These are phyloP conservation scores for Epinotia brunnichana DNA, from an alignment of 2,888 invertebrate genomes.

Conservation along the genomic window DNA sequence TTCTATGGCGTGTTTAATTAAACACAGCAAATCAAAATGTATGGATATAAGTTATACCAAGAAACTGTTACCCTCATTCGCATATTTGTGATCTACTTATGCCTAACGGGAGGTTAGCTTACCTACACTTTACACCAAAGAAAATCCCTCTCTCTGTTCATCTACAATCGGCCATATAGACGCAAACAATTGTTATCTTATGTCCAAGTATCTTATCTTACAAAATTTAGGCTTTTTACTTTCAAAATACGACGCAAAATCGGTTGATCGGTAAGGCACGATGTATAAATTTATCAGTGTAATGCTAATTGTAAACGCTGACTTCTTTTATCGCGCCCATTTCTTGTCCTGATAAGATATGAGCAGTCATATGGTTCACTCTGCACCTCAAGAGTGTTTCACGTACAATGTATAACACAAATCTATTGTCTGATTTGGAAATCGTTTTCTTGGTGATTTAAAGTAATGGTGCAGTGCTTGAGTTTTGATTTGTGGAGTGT, in stretches of 20 bases:
- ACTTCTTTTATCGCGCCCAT: slow-evolving; percentile 73
- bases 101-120: slow-evolving; percentile 7
- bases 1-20: no score
- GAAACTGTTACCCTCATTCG: no score
- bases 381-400: slow-evolving; percentile 59
- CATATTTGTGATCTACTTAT: neutral
- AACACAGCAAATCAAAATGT: no score
- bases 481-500: slow-evolving; percentile 50
- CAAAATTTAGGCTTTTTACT: slow-evolving; percentile 47
- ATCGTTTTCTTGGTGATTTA: slow-evolving; percentile 53
- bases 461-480: slow-evolving; percentile 69
- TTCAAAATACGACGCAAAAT: slow-evolving; percentile 50
- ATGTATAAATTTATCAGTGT: slow-evolving; percentile 66
- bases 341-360: slow-evolving; percentile 77
- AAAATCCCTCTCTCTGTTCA: slow-evolving; percentile 19
- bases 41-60: no score
- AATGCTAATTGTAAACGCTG: slow-evolving; percentile 74
- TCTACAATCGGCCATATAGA: slow-evolving; percentile 20
- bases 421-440: slow-evolving; percentile 43
- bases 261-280: slow-evolving; percentile 60
- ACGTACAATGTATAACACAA: slow-evolving; percentile 47
- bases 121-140: slow-evolving; percentile 18
- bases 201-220: neutral
- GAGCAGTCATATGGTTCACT: slow-evolving; percentile 72
- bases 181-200: slow-evolving; percentile 29